A percentile compares a stretch with the other conserved stretches of the same genome.
These are phyloP conservation scores for Hemibates koningsi DNA, from an alignment of 2,113 vertebrate species.

Conservation along the genomic window DNA sequence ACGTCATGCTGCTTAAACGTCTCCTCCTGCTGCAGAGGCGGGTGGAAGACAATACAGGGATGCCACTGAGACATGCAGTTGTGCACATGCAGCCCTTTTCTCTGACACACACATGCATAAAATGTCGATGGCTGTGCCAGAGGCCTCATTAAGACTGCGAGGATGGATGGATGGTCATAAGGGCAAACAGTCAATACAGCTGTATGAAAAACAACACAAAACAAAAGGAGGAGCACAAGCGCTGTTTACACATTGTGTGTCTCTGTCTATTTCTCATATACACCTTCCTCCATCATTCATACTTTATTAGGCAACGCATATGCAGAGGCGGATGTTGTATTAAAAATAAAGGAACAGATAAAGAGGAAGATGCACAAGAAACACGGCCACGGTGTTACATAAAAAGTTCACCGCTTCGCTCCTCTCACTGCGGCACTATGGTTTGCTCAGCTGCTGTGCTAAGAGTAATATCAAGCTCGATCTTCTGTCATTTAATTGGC, in stretches of 20 bases:
- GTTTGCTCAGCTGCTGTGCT: neutral
- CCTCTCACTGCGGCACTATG: neutral
- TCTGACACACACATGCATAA: neutral
- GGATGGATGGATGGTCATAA: conserved; percentile 16
- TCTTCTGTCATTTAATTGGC: neutral
- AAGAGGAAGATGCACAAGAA: neutral
- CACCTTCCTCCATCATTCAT: conserved; percentile 30
- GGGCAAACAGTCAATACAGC: neutral
- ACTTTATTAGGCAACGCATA: conserved; percentile 30
- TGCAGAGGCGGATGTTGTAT: neutral
- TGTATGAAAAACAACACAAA: neutral
- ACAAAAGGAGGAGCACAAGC: neutral
- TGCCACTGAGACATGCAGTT: conserved; percentile 16
- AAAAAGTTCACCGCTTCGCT: neutral
- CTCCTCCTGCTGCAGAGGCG: conserved; percentile 40
- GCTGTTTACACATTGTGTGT: neutral
- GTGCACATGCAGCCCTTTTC: neutral
- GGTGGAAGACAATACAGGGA: conserved; percentile 43
- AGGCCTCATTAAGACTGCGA: conserved; percentile 19
- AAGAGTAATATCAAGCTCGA: neutral
- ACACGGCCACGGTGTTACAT: neutral
- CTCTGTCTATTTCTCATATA: neutral
- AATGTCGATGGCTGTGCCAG: neutral
- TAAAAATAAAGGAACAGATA: neutral
- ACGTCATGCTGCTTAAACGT: conserved; percentile 11